phyloP scores from a whole-genome alignment of 2,888 invertebrate species.

The Leucophora obtusa region DNA sequence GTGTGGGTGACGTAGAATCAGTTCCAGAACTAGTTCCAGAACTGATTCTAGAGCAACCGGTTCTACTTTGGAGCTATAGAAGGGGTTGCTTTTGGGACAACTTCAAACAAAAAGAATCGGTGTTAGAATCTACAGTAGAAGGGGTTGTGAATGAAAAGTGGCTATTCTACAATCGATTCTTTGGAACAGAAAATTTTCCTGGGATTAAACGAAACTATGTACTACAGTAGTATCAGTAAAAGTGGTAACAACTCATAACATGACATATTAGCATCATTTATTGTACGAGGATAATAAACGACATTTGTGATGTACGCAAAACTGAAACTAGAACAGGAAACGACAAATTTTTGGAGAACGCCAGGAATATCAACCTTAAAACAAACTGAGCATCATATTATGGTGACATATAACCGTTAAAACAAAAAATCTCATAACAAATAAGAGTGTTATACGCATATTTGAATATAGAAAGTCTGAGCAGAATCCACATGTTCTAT shows the following conservation, averaged over 20 bases:
- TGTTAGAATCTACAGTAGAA: too few species aligned
- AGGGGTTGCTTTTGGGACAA: too few species aligned
- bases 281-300: slow-evolving; percentile 54
- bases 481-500: too few species aligned
- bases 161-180: too few species aligned
- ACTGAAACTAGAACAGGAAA: slow-evolving; percentile 26
- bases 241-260: slow-evolving; percentile 59
- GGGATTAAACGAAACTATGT: too few species aligned
- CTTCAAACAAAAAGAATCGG: too few species aligned
- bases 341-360: background rate
- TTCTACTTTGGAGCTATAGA: too few species aligned
- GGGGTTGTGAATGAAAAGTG: too few species aligned
- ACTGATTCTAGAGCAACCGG: too few species aligned
- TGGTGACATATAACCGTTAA: slow-evolving; percentile 49
- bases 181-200: too few species aligned
- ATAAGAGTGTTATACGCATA: slow-evolving; percentile 27
- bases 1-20: too few species aligned
- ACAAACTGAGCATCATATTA: slow-evolving; percentile 40
- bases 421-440: slow-evolving; percentile 31
- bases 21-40: too few species aligned
- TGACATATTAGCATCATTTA: slow-evolving; percentile 58
- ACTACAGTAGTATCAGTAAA: slow-evolving; percentile 22
- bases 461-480: background rate
- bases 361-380: slow-evolving; percentile 13
- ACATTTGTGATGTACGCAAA: slow-evolving; percentile 28